Base-by-base conservation (phyloP, 2,888 invertebrate species). In the Sinotaia quadrata region DNA sequence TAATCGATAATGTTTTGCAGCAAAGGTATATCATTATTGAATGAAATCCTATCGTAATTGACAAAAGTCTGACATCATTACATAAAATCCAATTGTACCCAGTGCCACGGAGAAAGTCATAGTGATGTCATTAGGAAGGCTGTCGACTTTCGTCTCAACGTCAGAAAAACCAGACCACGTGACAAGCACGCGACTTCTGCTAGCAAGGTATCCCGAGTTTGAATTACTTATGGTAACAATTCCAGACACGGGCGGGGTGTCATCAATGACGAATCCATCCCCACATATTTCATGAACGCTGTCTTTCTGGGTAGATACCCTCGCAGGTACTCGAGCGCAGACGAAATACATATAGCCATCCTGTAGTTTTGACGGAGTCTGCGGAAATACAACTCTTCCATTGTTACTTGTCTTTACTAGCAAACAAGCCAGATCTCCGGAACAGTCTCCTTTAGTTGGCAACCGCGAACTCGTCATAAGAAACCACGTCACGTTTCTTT, bases 161-260 rank as follows among this genome's bases (percentile, higher is more conserved):
- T 63, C 63, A 41, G 63, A 33, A 29, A 63, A 63, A 3, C 63
- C 63, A 27, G 37, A 37, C 63, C 63, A 63, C 63, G 54, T 41
- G 41, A 63, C 63, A 37, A 54, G 2, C 63, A 63, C 29, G 29
- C 36, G 52, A 27, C 31, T 29, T 10, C 24, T 15, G 34, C 36
- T 31, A 4, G 37, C 37, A 15, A 63, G 63, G n/a, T 33, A 63
- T 2, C 54, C 63, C 10, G 27, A 15, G 36, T 41, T 31, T 2
- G 37, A 27, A 24, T 49, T 54, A 31, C 37, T 15, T 29, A 63
- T 27, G 27, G 41, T 18, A n/a, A 63, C 63, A 33, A n/a, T 29
- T 4, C 63, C 63, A n/a, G 7, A n/a, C 29, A 52, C 29, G 5
- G 63, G 63, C 7, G 63, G 54, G 29, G 15, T 36, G 63, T 63